A percentile compares a stretch with the other conserved stretches of the same genome.
phyloP scores from a whole-genome alignment of 1,140 invertebrate species.

The Agrilus planipennis region DNA sequence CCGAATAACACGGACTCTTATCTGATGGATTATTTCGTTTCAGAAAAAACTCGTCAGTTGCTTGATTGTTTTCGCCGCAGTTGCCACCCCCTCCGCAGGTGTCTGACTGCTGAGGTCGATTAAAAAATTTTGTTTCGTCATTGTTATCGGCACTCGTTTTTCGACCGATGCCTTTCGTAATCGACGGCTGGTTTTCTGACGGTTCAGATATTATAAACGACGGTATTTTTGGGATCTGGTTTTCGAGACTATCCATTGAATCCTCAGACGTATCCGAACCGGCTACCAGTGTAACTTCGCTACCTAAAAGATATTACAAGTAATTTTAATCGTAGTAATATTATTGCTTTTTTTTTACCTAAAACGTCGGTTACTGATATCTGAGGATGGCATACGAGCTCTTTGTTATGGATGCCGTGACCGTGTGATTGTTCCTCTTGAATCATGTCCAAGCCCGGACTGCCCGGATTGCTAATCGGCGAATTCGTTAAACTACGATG shows the following conservation, averaged over 20 bases:
- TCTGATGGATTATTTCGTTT: slow-evolving; percentile 37
- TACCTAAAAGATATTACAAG: slow-evolving; percentile 28
- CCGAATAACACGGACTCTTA: slow-evolving; percentile 53
- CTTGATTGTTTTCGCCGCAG: background rate
- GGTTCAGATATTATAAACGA: slow-evolving; percentile 42
- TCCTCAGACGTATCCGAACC: slow-evolving; percentile 49
- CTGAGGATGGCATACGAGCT: slow-evolving; percentile 50
- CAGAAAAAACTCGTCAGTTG: slow-evolving; percentile 25
- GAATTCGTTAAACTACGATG: slow-evolving; percentile 46
- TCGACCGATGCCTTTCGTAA: slow-evolving; percentile 63
- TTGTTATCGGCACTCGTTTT: slow-evolving; percentile 50
- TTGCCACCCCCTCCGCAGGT: slow-evolving; percentile 6
- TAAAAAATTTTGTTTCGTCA: slow-evolving; percentile 12
- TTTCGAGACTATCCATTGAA: slow-evolving; percentile 47
- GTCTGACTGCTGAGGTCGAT: slow-evolving; percentile 7
- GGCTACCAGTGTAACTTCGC: slow-evolving; percentile 63
- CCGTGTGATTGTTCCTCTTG: slow-evolving; percentile 55
- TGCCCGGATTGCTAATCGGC: slow-evolving; percentile 45
- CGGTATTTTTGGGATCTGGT: slow-evolving; percentile 30
- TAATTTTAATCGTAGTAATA: no score
- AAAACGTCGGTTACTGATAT: slow-evolving; percentile 84
- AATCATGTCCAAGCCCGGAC: slow-evolving; percentile 72
- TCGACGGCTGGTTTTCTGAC: slow-evolving; percentile 63
- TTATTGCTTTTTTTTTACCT: slow-evolving; percentile 42
- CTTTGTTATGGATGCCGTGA: slow-evolving; percentile 23